These are phyloP conservation scores for Bovichtus variegatus DNA, from an alignment of 2,797 vertebrate species.

Conservation along the genomic window DNA sequence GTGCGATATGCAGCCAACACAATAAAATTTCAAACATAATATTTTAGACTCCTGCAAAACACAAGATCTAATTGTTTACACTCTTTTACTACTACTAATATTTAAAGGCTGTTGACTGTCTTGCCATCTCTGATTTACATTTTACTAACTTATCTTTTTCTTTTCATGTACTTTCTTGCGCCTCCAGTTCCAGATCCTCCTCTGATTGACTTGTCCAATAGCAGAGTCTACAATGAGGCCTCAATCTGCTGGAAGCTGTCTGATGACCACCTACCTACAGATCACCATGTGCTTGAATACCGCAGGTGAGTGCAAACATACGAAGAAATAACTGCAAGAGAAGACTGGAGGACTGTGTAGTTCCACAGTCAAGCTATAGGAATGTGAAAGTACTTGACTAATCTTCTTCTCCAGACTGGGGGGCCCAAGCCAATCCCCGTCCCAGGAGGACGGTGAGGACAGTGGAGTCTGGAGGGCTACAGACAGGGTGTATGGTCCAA, in stretches of 20 bases:
- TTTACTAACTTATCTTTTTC: background rate
- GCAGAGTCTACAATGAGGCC: conserved; percentile 92
- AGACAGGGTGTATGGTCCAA: conserved; percentile 85
- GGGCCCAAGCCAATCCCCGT: conserved; percentile 58
- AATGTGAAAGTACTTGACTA: fast-evolving
- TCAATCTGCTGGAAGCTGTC: conserved; percentile 92
- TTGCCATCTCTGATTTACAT: background rate
- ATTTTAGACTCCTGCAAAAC: too few relatives aligned
- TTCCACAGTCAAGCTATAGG: background rate
- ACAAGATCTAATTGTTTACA: background rate
- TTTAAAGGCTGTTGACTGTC: background rate
- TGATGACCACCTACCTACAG: conserved; percentile 88
- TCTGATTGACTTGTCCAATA: conserved; percentile 90
- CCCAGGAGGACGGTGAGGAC: conserved; percentile 85
- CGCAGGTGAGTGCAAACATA: conserved; percentile 69
- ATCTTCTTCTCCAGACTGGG: conserved; percentile 48
- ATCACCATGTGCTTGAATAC: conserved; percentile 92
- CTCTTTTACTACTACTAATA: background rate
- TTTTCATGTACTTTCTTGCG: background rate
- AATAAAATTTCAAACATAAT: too few relatives aligned
- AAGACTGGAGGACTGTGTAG: background rate
- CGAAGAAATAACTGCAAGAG: background rate
- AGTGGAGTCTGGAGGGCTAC: conserved; percentile 84
- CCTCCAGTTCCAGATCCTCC: conserved; percentile 90
- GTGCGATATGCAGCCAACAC: too few relatives aligned